Conservation (phyloP, 2,113 vertebrate species). For the Triplophysa tibetana region DNA sequence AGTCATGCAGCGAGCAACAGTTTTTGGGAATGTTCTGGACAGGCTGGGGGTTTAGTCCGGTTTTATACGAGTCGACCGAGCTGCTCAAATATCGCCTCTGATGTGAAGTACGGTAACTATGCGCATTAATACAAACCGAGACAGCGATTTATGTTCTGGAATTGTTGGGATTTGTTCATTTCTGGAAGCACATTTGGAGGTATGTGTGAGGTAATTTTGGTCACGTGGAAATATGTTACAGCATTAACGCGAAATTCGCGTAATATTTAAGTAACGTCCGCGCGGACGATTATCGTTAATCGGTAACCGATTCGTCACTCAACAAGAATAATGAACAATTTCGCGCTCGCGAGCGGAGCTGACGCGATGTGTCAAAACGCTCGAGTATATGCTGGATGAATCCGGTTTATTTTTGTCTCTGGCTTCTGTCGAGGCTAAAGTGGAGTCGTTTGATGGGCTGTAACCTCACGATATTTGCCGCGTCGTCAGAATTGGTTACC, state of each 20-base stretch:
- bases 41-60: background rate
- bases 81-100: background rate
- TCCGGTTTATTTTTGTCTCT: constrained; percentile 41
- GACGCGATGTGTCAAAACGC: background rate
- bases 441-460: background rate
- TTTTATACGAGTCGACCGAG: background rate
- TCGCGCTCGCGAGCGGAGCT: too few relatives aligned
- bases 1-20: background rate
- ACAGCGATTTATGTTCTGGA: background rate
- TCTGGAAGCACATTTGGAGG: too few relatives aligned
- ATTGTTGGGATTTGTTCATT: too few relatives aligned
- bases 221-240: background rate
- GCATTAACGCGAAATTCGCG: background rate
- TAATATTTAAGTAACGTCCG: background rate
- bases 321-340: too few relatives aligned
- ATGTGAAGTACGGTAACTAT: background rate
- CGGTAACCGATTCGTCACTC: background rate
- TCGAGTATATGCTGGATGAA: background rate
- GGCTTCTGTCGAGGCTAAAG: constrained; percentile 21
- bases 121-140: background rate
- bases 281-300: constrained; percentile 52
- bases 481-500: constrained; percentile 5
- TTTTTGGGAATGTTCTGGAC: constrained; percentile 44
- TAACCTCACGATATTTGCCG: constrained; percentile 10
- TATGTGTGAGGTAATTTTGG: background rate